Evolutionary conservation across 2,113 vertebrate genomes (phyloP), one percentile per base, ranked within the genome.

Genomic region (Manacus vitellinus): DNA sequence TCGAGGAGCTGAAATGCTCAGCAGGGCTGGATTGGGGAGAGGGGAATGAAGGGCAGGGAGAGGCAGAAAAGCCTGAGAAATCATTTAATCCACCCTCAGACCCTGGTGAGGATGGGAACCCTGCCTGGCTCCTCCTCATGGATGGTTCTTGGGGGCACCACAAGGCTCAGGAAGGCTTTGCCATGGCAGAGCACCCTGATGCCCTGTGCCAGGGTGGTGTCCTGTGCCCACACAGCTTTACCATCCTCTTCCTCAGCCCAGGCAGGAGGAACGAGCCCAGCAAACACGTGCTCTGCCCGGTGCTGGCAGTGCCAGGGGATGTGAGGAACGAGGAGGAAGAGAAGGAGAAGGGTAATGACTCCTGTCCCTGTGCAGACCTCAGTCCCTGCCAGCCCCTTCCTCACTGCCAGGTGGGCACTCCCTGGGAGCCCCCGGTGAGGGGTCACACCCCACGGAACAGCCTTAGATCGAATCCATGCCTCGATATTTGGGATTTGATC

Each of bases 401-500:
- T 31, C 1, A 0, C n/a, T 31, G 62, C 62, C 28, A 8, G 44
- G 8, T 10, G 59, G 43, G 77, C 1, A 4, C 70, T 15, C 0
- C 0, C 22, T 14, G 30, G 37, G 55, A 59, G 49, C 63, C 46
- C 18, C 68, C 4, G 24, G 9, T 27, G 33, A 22, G 75, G 62
- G 63, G 43, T 17, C 31, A 39, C 33, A 30, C 25, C 30, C 46
- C 3, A 4, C 7, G 4, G 88, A 80, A 37, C 14, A 73, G 37
- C 41, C 76, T 76, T 72, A 9, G 37, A 21, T 63, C 54, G 49
- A 74, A 96, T 62, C 88, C 63, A 8, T 4, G 12, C 12, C 82
- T 92, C 2, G 18, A 23, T 90, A 79, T 78, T 81, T 63, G 73
- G 76, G 62, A 89, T 96, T 96, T 93, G 90, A 94, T 80, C 78